A percentile compares a stretch with the other conserved stretches of the same genome.
Conservation (phyloP, 2,888 invertebrate species). For the Protophormia terraenovae region DNA sequence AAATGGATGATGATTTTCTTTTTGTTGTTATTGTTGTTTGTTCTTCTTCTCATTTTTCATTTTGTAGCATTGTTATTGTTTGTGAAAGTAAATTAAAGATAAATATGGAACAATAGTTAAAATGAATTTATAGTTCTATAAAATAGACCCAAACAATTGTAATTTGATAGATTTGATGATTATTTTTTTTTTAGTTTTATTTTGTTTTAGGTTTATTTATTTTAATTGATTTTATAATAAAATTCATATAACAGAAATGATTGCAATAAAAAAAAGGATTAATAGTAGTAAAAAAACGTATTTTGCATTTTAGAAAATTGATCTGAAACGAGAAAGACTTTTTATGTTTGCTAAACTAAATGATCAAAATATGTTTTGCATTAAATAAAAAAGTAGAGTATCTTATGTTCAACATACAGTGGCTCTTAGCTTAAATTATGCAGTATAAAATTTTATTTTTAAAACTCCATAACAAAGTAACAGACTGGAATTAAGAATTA, state of each 20-base stretch:
- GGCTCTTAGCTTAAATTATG: too few species aligned
- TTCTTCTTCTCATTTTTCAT: neutral
- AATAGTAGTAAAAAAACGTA: too few species aligned
- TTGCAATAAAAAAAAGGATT: neutral
- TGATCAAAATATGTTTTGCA: too few species aligned
- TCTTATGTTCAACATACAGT: too few species aligned
- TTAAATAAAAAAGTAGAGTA: too few species aligned
- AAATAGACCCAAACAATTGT: neutral
- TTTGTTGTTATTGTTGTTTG: neutral
- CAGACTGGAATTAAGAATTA: too few species aligned
- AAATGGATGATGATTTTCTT: conserved; percentile 19
- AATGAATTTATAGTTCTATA: neutral
- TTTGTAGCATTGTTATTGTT: neutral
- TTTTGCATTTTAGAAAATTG: too few species aligned
- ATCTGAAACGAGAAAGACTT: too few species aligned
- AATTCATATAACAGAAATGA: neutral
- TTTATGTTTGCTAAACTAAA: too few species aligned
- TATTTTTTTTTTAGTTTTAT: neutral
- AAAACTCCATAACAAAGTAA: too few species aligned
- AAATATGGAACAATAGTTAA: neutral
- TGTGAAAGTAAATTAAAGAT: neutral
- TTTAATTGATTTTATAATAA: neutral
- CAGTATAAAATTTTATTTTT: too few species aligned
- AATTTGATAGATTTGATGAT: neutral
- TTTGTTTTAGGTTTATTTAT: neutral